Base-by-base conservation (phyloP, 2,113 vertebrate genomes). In the Trinectes maculatus region DNA sequence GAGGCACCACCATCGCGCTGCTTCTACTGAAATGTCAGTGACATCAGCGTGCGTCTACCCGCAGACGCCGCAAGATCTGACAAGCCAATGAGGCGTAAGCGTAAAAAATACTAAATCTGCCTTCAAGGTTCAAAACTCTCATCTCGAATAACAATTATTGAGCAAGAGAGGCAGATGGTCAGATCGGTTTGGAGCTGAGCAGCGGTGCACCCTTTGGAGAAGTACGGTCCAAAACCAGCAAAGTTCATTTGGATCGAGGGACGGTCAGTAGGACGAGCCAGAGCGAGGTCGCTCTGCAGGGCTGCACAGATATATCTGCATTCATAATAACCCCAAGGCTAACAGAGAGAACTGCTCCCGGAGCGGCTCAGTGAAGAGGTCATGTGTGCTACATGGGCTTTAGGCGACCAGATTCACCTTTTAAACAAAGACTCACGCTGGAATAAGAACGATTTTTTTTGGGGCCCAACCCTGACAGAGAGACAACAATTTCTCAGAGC, bases 131-230 rank as follows among this genome's bases (percentile, higher is more conserved):
- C 54, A 56, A 77, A 85, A 64, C 57, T 71, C 57, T 82, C 66
- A 54, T 79, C 68, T 89, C 83, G 71, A 80, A 78, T 71, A 78
- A 77, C 78, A 87, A 85, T 86, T 77, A 79, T 74, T 84, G 76
- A 91, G 67, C 47, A 59, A 83, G 61, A 85, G 74, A 86, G 84
- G 89, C 87, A 90, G 87, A 74, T 65, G 26, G 68, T 89, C 86
- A 85, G 76, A 80, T 83, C 37, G 1, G 68, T 33, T 90, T 87
- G 85, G 59, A 49, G 43, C 70, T 52, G 49, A 74, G 36, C 60
- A 43, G 49, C 3, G 49, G 64, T 22, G 53, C 49, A 18, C 26
- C 60, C 28, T 61, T 26, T 42, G 13, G 62, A 84, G 69, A 43
- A 52, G 49, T 33, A 36, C 34, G 29, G 31, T 61, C 42, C 36